Base-by-base conservation (phyloP, 2,888 invertebrate genomes). In the Epistrophella euchroma region DNA sequence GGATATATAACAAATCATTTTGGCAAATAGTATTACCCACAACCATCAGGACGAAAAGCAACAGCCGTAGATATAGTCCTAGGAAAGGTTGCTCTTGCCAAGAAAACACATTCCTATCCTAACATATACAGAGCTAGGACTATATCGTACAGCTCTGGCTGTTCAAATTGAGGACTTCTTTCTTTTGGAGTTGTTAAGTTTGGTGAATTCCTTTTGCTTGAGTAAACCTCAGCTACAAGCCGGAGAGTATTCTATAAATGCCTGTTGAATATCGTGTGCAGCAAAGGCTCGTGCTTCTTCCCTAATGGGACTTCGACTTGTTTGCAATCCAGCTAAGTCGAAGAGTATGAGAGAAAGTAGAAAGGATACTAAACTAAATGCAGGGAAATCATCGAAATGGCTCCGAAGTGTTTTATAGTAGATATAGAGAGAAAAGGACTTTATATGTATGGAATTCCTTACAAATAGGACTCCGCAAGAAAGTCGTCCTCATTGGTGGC, bases 161-260 rank as follows among this genome's bases (percentile, higher is more conserved):
- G 47, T 40, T 81, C 62, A 35, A 56, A 40, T 50, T 45, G 52
- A 60, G 37, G 50, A 75, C 40, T 56, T 66, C 71, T 71, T 52
- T 70, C 52, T 70, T 74, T 47, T 70, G 76, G 66, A 62, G 62
- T 70, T 79, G 56, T 70, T 79, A 75, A 75, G 84, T 84, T 77
- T 58, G 74, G 78, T 85, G 64, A 88, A 87, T 89, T 89, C 90
- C 90, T 90, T 91, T 91, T 91, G 90, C 90, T 91, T 90, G 91
- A 91, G 88, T 90, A 90, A 90, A 89, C 89, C 88, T 88, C 88
- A 87, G 87, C 88, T 82, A 86, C 60, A 40, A 82, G 82, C 70
- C 75, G 35, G 60, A 68, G 76, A 76, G 47, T 73, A 70, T 72
- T 76, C 74, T 86, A 77, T 86, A 82, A n/a, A n/a, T 82, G 86